These are phyloP conservation scores for Aporophyla lueneburgensis DNA, from an alignment of 2,888 invertebrate genomes.

Conservation along the genomic window DNA sequence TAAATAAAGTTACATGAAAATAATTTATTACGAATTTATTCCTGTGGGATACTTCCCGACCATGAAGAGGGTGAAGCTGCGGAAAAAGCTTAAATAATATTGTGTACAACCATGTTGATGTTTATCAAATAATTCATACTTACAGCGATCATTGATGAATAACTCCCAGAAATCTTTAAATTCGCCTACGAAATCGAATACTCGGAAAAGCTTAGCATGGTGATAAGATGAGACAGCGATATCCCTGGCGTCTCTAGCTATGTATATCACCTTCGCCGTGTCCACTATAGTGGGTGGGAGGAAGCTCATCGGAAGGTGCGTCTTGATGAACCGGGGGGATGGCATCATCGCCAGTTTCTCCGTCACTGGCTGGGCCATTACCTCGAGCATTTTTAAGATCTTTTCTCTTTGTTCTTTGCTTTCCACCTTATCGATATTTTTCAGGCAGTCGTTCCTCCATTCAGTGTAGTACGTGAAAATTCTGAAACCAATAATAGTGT, in stretches of 20 bases:
- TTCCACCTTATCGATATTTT: constrained; percentile 17
- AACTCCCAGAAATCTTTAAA: constrained; percentile 92
- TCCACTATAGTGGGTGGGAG: constrained; percentile 90
- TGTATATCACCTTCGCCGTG: constrained; percentile 92
- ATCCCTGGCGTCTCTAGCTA: constrained; percentile 95
- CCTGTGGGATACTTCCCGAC: no score
- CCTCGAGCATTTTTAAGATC: constrained; percentile 28
- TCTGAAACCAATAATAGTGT: constrained; percentile 17
- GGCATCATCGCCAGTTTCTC: constrained; percentile 59
- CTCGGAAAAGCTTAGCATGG: constrained; percentile 88
- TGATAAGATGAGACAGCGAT: constrained; percentile 94
- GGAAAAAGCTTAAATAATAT: no score
- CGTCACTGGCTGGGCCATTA: constrained; percentile 39
- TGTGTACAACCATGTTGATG: not conserved
- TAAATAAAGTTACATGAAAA: no score
- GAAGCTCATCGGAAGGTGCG: constrained; percentile 93
- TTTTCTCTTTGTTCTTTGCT: constrained; percentile 12
- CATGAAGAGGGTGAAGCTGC: no score
- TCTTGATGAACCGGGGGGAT: constrained; percentile 91
- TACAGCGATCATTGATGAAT: constrained; percentile 91
- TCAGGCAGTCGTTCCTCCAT: constrained; percentile 31
- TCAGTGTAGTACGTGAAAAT: constrained; percentile 39
- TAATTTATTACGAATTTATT: no score
- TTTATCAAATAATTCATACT: constrained; percentile 65
- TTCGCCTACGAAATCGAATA: constrained; percentile 84